Evolutionary conservation across 2,888 invertebrate genomes (phyloP), one percentile per base, ranked within the genome.

Genomic region (Chironomus riparius): DNA sequence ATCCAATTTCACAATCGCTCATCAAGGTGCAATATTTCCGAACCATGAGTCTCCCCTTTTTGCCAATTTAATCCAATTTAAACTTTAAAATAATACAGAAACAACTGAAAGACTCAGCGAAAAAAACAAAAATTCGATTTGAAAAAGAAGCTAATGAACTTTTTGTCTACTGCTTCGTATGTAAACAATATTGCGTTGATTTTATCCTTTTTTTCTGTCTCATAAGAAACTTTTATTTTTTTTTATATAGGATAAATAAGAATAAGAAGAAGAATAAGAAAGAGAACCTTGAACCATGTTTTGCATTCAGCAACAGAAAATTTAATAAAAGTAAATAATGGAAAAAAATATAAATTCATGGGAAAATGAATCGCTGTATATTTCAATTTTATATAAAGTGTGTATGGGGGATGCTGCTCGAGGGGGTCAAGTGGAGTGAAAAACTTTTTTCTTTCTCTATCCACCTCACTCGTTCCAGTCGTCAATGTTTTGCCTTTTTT

Each of bases 331-430:
- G 56, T 72, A 72, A 72, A 72, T 50, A 70, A 22, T 48, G 50
- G 15, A 62, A 68, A 72, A 24, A 72, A 72, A 18, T 56, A 56
- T 56, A 24, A 56, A 72, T 72, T 72, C 72, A 72, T 72, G 72
- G 72, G 72, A 72, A 72, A 72, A 72, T 72, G 72, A 62, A 62
- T 72, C 48, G 56, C 72, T 72, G 62, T 69, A 70, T 47, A 70
- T 47, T 47, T 70, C 38, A 28, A 28, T 28, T 28, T 28, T 28
- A 28, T 6, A 70, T 70, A 70, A 70, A 70, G 47, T 65, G 47
- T 70, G 21, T 18, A 3, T n/a, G n/a, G n/a, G n/a, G n/a, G 68
- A 38, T n/a, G 56, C 7, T 18, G 56, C 56, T 56, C 70, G 71
- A 71, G 22, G 56, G 24, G 71, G 50, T 50, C 38, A 15, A 68